Percentiles rank a stretch among this genome's conserved stretches.
Evolutionary conservation across 2,888 invertebrate species (phyloP).

Genomic region (Lithophane semibrunnea): DNA sequence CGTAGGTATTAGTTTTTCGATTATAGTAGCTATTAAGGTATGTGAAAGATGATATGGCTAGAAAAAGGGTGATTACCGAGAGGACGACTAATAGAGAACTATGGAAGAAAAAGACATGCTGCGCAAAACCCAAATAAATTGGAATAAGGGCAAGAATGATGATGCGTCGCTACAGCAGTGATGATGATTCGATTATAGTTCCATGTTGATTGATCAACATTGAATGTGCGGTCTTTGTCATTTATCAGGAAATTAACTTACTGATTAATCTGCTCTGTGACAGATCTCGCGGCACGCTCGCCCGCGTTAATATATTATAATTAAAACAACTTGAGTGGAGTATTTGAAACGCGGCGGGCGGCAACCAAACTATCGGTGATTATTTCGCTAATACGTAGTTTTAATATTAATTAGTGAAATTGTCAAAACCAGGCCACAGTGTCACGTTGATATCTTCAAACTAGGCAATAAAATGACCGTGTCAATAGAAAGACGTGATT

Average conservation of each 20-base stretch:
- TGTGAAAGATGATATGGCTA: neutral
- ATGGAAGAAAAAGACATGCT: neutral
- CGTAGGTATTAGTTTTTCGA: neutral
- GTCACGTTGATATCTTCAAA: slow-evolving; percentile 37
- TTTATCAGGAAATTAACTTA: slow-evolving; percentile 18
- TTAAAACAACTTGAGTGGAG: slow-evolving; percentile 51
- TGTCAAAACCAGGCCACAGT: slow-evolving; percentile 57
- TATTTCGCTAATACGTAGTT: slow-evolving; percentile 56
- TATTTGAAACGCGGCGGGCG: slow-evolving; percentile 57
- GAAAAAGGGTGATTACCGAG: neutral
- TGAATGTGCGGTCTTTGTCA: neutral
- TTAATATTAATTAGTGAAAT: slow-evolving; percentile 67
- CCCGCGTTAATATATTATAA: slow-evolving; percentile 57
- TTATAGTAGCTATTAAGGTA: neutral
- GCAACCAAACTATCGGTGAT: slow-evolving; percentile 27
- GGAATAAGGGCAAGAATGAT: neutral
- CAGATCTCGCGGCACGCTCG: slow-evolving; percentile 12
- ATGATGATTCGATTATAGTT: neutral
- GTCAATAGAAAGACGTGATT: slow-evolving; percentile 12
- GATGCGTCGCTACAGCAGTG: neutral
- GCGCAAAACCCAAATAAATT: neutral
- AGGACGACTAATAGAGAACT: neutral
- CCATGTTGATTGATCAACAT: neutral
- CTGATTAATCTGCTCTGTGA: slow-evolving; percentile 35
- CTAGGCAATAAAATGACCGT: slow-evolving; percentile 32